Evolutionary conservation across 2,797 vertebrate species (phyloP), one percentile per base, ranked within the genome.

Genomic region (Loris lydekkerianus): DNA sequence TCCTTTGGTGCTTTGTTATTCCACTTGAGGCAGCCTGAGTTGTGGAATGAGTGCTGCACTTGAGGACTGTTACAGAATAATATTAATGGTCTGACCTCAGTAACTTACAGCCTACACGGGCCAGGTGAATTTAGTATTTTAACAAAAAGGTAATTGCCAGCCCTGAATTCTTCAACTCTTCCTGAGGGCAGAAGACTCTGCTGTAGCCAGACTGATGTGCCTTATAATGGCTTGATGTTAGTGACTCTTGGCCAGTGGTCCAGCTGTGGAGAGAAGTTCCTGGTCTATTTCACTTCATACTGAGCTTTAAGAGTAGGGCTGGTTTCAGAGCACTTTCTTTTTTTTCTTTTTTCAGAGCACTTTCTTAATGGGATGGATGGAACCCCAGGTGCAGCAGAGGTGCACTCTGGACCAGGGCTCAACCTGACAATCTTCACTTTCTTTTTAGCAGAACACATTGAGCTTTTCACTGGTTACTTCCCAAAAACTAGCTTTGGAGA

Each of bases 371-470:
- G 20, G 9, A n/a, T 92, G 13, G 27, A 29, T 88, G 67, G 73
- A 77, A 56, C 31, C 49, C 53, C 14, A 49, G 56, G 49, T 46
- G 58, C 0, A 67, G 40, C 6, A 34, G 10, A 40, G 69, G 40
- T 40, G 18, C 7, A 27, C 23, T 76, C 53, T 93, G 56, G 80
- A 58, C 75, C 34, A 58, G 61, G 13, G 15, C 4, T 81, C 31
- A 83, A 20, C 20, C 56, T 37, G 34, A 75, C 60, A 87, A 2
- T 65, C 37, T 83, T 85, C 2, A 2, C 0, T 94, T 89, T 94
- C 53, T 93, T 89, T 89, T 29, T 53, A 37, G 18, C 37, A 72
- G 63, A 85, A 91, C 29, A 88, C 58, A 96, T 84, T 76, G 77
- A 73, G 20, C 27, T 83, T 96, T 89, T 86, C 37, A 77, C 14